These are phyloP conservation scores for Mirounga angustirostris DNA, from an alignment of 2,113 vertebrate genomes.

Conservation along the genomic window DNA sequence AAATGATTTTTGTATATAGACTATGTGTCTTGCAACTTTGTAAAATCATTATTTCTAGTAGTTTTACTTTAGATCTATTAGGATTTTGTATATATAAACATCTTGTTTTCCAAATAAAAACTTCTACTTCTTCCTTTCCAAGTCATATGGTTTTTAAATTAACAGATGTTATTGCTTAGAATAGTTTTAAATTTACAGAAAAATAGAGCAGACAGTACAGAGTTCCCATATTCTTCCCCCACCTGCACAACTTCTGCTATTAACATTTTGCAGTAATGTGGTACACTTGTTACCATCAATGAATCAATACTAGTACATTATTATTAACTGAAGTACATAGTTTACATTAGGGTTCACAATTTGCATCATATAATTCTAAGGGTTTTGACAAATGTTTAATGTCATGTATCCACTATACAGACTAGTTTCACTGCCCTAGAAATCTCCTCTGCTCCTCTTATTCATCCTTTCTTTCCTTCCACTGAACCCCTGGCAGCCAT, in stretches of 20 bases:
- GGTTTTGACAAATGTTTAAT: background rate
- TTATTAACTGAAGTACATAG: background rate
- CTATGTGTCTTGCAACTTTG: background rate
- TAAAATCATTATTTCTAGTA: background rate
- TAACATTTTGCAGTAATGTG: background rate
- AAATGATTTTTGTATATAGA: background rate
- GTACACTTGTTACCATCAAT: background rate
- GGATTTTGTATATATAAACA: background rate
- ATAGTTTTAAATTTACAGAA: background rate
- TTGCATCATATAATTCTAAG: background rate
- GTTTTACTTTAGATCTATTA: background rate
- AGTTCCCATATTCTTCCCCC: background rate
- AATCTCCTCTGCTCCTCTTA: background rate
- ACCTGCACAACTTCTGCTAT: background rate
- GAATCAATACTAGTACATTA: background rate
- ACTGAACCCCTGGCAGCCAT: background rate
- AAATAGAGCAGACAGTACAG: background rate
- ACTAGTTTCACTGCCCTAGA: background rate
- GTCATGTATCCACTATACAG: background rate
- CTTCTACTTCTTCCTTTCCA: background rate
- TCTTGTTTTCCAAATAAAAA: background rate
- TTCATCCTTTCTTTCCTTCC: background rate
- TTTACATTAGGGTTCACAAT: background rate
- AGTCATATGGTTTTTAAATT: background rate
- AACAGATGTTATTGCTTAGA: background rate